phyloP scores from a whole-genome alignment of 2,888 invertebrate species.

The Siphonodentalium dalli region DNA sequence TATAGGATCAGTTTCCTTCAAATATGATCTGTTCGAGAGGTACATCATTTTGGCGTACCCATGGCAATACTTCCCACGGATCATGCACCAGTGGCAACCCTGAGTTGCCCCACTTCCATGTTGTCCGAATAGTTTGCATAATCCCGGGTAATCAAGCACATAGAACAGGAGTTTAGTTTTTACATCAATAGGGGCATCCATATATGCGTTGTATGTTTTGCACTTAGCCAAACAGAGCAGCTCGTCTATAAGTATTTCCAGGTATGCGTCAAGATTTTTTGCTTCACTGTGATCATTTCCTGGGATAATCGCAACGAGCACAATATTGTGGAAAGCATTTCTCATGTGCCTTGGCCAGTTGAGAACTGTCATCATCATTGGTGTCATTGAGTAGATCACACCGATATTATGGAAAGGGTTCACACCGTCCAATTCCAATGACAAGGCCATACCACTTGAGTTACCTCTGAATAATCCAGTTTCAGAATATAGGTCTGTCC shows the following conservation, averaged over 20 bases:
- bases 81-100: constrained; percentile 4
- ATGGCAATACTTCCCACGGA: background rate
- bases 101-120: constrained; percentile 6
- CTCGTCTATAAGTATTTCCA: constrained; percentile 11
- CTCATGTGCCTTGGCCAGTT: constrained; percentile 9
- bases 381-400: constrained; percentile 14
- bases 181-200: background rate
- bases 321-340: constrained; percentile 5
- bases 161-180: constrained; percentile 5
- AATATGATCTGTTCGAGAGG: background rate
- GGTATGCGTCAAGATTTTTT: background rate
- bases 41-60: constrained; percentile 3
- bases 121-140: constrained; percentile 1
- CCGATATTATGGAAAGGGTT: constrained; percentile 16
- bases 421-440: constrained; percentile 10
- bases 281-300: background rate
- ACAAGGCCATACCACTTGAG: constrained; percentile 5
- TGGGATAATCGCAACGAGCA: constrained; percentile 5
- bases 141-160: constrained; percentile 8
- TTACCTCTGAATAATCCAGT: constrained; percentile 9
- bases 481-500: constrained; percentile 7
- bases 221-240: constrained; percentile 5
- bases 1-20: background rate
- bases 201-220: constrained; percentile 1
- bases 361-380: constrained; percentile 15